Conservation (phyloP, 2,797 vertebrate species). For the Cheirogaleus major region DNA sequence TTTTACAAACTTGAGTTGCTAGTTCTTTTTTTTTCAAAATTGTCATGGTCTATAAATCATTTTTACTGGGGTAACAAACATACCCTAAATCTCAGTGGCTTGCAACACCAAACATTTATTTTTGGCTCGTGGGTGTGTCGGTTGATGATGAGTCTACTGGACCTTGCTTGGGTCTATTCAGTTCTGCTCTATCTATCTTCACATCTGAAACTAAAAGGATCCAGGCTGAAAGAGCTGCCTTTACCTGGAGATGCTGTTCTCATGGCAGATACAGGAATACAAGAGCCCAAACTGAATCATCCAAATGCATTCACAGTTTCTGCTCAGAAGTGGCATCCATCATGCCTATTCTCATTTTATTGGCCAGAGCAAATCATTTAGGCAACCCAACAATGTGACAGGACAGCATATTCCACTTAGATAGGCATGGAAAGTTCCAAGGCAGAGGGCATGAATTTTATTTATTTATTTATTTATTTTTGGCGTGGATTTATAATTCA, state of each 20-base stretch:
- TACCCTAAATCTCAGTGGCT: not conserved
- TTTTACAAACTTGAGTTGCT: not conserved
- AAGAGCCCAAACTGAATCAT: not conserved
- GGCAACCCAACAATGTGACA: not conserved
- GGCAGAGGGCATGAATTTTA: not conserved
- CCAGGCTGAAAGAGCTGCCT: not conserved
- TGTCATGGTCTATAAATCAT: not conserved
- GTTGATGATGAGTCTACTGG: not conserved
- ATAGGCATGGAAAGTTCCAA: not conserved
- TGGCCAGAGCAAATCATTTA: not conserved
- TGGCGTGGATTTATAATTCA: not conserved
- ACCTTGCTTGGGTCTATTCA: not conserved
- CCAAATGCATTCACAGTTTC: not conserved
- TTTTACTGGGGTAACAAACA: not conserved
- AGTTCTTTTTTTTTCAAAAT: not conserved
- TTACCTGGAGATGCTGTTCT: not conserved
- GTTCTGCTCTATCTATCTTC: not conserved
- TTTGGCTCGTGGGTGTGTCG: not conserved
- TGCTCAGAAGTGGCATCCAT: not conserved
- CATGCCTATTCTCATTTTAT: not conserved
- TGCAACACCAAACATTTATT: not conserved
- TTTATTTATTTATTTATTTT: not conserved
- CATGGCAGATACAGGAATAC: not conserved
- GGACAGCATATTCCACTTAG: not conserved
- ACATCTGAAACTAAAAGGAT: not conserved